Base-by-base conservation (phyloP, 2,797 vertebrate genomes). In the Erethizon dorsatum region DNA sequence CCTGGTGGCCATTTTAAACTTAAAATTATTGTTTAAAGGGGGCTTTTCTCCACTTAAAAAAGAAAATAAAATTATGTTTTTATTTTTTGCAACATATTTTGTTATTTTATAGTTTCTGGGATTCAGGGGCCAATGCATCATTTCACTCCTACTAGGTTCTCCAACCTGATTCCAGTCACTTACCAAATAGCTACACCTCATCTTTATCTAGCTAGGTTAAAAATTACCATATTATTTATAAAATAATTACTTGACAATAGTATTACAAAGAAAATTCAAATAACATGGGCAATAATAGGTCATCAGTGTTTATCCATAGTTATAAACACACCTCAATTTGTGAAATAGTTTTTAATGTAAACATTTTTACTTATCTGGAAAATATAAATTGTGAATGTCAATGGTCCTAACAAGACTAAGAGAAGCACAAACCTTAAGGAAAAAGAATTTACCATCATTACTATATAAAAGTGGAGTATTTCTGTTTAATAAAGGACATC, bases 1-100 rank as follows among this genome's bases (percentile, higher is more conserved):
- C 86, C 97, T 97, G 88, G 94, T 95, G 97, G 97, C 56, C 83
- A 88, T 63, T 88, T 92, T 54, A 88, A 67, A 85, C 4, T 26
- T 85, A 91, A 92, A 95, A 84, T 37, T 17, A 84, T 2, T 73
- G 31, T 63, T 95, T 65, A 37, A 85, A 89, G 69, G 20, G 11
- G 13, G 9, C 4, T 65, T 83, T 80, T 26, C 31, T n/a, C 8
- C 11, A 6, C 9, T 91, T 26, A 45, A 56, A 79, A 92, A 77
- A 52, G 73, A 57, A 61, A 86, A 2, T 17, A 54, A 92, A 88
- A 88, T 37, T 6, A 45, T 2, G 28, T 78, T 94, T 96, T 33
- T 6, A 86, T 83, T 47, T 80, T 95, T 87, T 79, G 28, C 37
- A 84, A 92, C 24, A 89, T 17, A 63, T 6, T 90, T 67, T 45